phyloP scores from a whole-genome alignment of 2,797 vertebrate species.

The Enteromius unitaeniatus region DNA sequence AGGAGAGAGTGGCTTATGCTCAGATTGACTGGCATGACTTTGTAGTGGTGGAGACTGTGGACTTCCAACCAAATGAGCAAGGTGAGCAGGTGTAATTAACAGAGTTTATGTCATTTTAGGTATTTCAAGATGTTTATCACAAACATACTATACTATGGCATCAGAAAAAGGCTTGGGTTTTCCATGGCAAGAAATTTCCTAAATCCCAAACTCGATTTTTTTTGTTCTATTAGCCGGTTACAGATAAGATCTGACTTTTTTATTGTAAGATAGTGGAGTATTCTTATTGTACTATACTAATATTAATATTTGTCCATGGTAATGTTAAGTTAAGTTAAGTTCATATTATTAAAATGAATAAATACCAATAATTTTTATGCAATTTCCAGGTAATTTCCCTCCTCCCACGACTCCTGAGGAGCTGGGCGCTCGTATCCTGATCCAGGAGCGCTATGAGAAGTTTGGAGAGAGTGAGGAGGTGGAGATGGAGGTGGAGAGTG shows the following conservation, averaged over 20 bases:
- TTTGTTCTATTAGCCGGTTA: neutral
- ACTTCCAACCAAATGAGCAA: conserved; percentile 97
- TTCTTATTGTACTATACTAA: neutral
- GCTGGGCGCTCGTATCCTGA: conserved; percentile 94
- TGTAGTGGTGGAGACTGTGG: conserved; percentile 97
- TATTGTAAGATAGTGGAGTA: neutral
- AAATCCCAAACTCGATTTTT: neutral
- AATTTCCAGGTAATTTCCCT: conserved; percentile 91
- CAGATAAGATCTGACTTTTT: neutral
- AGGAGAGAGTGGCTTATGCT: conserved; percentile 95
- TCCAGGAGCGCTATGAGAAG: conserved; percentile 98
- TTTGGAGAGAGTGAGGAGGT: conserved; percentile 98
- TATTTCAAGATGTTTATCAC: neutral
- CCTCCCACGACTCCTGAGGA: conserved; percentile 97
- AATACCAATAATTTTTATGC: neutral
- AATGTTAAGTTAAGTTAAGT: neutral
- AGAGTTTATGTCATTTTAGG: neutral
- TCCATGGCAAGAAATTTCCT: neutral
- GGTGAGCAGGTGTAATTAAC: conserved; percentile 72
- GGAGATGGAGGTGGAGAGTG: conserved; percentile 99
- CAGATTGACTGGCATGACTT: conserved; percentile 99
- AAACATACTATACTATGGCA: neutral
- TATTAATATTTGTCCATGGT: neutral
- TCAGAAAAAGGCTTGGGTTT: neutral
- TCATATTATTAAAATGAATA: neutral